phyloP scores from a whole-genome alignment of 2,113 vertebrate genomes.

The Menura novaehollandiae region DNA sequence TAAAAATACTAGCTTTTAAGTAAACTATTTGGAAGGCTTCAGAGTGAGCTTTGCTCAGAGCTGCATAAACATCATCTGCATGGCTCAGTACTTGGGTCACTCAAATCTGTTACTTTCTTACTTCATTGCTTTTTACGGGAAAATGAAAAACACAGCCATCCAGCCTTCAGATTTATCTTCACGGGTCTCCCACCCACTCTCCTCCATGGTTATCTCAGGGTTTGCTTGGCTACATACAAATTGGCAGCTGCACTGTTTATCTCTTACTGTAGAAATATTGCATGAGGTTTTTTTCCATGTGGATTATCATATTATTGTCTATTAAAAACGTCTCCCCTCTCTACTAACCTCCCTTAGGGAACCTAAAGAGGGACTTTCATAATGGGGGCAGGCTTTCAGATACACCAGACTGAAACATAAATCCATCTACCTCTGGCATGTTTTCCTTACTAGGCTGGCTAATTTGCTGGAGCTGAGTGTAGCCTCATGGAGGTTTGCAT shows the following conservation, averaged over 20 bases:
- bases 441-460: slow-evolving; percentile 43
- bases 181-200: not conserved
- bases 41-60: slow-evolving; percentile 19
- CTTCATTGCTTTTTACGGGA: slow-evolving; percentile 9
- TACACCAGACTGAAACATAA: slow-evolving; percentile 57
- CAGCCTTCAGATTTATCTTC: slow-evolving; percentile 19
- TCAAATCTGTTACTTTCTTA: slow-evolving; percentile 14
- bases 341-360: slow-evolving; percentile 59
- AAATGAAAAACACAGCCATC: slow-evolving; percentile 2
- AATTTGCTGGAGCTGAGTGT: slow-evolving; percentile 13
- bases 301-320: slow-evolving; percentile 60
- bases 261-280: slow-evolving; percentile 44
- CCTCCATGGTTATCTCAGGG: not conserved
- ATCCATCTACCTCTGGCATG: slow-evolving; percentile 51
- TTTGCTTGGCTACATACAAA: slow-evolving; percentile 43
- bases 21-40: slow-evolving; percentile 21
- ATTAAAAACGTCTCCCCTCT: slow-evolving; percentile 58
- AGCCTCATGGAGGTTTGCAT: not conserved
- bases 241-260: slow-evolving; percentile 39
- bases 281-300: not conserved
- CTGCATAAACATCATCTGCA: slow-evolving; percentile 38
- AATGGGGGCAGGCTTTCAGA: slow-evolving; percentile 64
- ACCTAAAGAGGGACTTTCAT: slow-evolving; percentile 46
- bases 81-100: not conserved
- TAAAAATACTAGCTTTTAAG: slow-evolving; percentile 35